Conservation (phyloP, 1,140 invertebrate genomes). For the Drosophila insularis region DNA sequence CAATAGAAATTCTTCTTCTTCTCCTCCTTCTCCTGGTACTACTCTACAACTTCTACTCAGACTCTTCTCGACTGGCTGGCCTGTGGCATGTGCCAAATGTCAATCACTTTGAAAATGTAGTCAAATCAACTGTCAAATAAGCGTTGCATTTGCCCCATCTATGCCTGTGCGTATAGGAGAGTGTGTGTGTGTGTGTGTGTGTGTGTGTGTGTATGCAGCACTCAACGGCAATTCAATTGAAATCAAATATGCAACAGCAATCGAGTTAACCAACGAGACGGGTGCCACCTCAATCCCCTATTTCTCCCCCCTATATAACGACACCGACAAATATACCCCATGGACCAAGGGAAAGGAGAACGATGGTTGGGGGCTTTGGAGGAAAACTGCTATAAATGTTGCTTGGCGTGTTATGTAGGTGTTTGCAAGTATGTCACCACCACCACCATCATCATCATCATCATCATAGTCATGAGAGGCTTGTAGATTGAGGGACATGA, state of each 20-base stretch:
- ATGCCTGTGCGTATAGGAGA: conserved; percentile 14
- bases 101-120: conserved; percentile 77
- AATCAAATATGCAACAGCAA: conserved; percentile 80
- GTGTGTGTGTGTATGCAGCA: conserved; percentile 53
- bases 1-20: neutral
- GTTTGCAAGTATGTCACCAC: conserved; percentile 55
- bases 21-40: neutral
- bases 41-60: neutral
- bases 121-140: conserved; percentile 80
- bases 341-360: conserved; percentile 1
- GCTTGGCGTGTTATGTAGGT: conserved; percentile 61
- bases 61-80: conserved; percentile 17
- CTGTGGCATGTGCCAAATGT: conserved; percentile 68
- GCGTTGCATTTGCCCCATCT: conserved; percentile 54
- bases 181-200: conserved; percentile 16
- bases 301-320: neutral
- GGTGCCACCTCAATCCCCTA: conserved; percentile 11
- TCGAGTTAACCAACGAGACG: conserved; percentile 71
- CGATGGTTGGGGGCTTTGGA: no score
- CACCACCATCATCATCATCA: neutral
- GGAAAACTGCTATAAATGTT: conserved; percentile 60
- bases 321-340: neutral
- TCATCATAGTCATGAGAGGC: conserved; percentile 1
- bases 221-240: conserved; percentile 78
- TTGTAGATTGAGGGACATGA: neutral